Percentiles rank a stretch among this genome's conserved stretches.
These are phyloP conservation scores for Pocillopora verrucosa DNA, from an alignment of 64 coral and sea anemone genomes.

Conservation along the genomic window DNA sequence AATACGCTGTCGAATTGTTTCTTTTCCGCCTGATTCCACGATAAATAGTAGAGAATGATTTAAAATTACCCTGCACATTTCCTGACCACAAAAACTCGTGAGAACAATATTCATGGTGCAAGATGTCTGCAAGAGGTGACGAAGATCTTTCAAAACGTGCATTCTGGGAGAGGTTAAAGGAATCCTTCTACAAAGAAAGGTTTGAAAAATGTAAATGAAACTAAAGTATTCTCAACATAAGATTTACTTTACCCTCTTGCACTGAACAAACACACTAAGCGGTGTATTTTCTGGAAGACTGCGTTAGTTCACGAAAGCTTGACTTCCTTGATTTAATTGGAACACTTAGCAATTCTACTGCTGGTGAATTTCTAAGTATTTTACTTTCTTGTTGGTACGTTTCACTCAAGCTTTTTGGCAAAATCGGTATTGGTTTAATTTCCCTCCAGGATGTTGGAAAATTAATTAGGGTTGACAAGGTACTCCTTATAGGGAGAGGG, in stretches of 20 bases:
- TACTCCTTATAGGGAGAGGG: too few species aligned
- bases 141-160: background rate
- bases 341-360: too few species aligned
- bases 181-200: constrained; percentile 2
- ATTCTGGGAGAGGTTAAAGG: constrained; percentile 1
- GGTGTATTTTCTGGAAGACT: too few species aligned
- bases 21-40: background rate
- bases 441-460: too few species aligned
- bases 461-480: too few species aligned
- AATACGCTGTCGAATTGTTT: background rate
- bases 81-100: background rate
- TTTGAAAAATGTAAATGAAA: background rate
- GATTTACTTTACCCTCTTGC: background rate
- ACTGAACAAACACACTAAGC: too few species aligned
- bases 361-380: too few species aligned
- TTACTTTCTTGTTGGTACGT: too few species aligned
- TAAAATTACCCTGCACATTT: background rate
- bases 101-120: background rate
- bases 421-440: too few species aligned
- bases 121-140: constrained; percentile 1
- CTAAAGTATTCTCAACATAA: background rate
- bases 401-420: too few species aligned
- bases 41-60: background rate
- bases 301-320: too few species aligned
- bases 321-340: too few species aligned